These are phyloP conservation scores for Sympetrum striolatum DNA, from an alignment of 2,888 invertebrate genomes.

Conservation along the genomic window DNA sequence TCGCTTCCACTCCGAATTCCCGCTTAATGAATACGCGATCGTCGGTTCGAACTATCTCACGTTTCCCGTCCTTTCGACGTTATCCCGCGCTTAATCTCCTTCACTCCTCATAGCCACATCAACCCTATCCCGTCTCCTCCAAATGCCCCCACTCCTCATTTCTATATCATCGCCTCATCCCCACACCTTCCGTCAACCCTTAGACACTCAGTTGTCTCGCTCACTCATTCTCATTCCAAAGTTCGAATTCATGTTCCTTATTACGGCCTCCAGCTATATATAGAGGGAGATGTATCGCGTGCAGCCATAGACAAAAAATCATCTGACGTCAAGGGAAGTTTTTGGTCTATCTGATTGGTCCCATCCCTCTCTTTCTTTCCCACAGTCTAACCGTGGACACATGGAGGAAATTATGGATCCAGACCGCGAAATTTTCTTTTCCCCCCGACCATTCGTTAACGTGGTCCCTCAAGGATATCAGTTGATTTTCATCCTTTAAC, in stretches of 20 bases:
- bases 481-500: neutral
- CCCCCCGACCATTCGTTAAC: neutral
- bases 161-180: neutral
- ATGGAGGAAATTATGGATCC: constrained; percentile 9
- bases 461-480: neutral
- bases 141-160: neutral
- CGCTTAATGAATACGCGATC: neutral
- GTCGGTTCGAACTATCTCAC: neutral
- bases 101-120: neutral
- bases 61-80: neutral
- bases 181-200: neutral
- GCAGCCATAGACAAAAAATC: constrained; percentile 8
- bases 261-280: neutral
- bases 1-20: no score
- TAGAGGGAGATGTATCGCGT: neutral
- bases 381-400: neutral
- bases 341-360: constrained; percentile 1
- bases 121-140: neutral
- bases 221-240: constrained; percentile 27
- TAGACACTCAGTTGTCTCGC: constrained; percentile 30
- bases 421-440: neutral
- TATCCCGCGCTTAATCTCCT: neutral
- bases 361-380: neutral
- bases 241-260: constrained; percentile 30
- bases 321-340: neutral